These are phyloP conservation scores for Asarcornis scutulata DNA, from an alignment of 2,113 vertebrate genomes.

Conservation along the genomic window DNA sequence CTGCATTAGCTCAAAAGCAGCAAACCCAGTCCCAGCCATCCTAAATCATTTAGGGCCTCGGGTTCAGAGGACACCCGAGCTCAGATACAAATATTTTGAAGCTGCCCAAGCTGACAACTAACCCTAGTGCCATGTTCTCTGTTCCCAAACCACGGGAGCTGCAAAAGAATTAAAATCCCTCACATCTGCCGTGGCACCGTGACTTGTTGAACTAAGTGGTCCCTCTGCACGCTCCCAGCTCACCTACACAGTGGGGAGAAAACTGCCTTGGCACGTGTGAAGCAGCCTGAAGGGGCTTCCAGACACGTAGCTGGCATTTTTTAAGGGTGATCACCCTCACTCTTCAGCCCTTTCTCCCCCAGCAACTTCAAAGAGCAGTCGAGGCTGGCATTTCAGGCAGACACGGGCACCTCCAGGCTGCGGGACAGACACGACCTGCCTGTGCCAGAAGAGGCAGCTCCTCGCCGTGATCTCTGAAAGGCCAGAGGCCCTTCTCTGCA, in stretches of 20 bases:
- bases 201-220: background rate
- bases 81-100: background rate
- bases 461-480: background rate
- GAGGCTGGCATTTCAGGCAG: background rate
- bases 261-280: rapidly evolving
- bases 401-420: background rate
- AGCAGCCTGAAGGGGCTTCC: background rate
- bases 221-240: rapidly evolving
- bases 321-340: background rate
- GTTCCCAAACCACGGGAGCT: background rate
- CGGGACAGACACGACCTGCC: background rate
- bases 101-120: background rate
- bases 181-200: background rate
- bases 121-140: rapidly evolving
- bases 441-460: background rate
- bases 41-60: rapidly evolving
- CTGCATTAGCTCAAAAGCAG: background rate
- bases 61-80: background rate
- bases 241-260: background rate
- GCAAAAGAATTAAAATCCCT: background rate
- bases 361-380: background rate
- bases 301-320: background rate
- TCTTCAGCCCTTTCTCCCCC: background rate
- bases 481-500: background rate
- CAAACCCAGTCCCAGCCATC: background rate